Percentiles rank a stretch among this genome's conserved stretches.
Conservation (phyloP, 2,888 invertebrate species). For the Bursaphelenchus okinawaensis region DNA sequence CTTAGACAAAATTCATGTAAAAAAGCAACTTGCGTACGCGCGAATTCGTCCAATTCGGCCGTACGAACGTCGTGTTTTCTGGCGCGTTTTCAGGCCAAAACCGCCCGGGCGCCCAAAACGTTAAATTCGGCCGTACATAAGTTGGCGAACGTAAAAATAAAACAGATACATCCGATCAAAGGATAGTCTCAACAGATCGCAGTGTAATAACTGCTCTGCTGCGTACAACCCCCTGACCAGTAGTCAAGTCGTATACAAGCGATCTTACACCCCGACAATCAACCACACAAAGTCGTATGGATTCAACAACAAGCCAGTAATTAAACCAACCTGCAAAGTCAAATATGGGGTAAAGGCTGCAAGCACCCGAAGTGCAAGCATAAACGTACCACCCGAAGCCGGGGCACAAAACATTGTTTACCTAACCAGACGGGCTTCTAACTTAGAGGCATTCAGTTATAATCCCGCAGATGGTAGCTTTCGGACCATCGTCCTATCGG, state of each 20-base stretch:
- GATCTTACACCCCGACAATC: slow-evolving; percentile 66
- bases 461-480: slow-evolving; percentile 68
- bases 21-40: too few relatives aligned
- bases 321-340: slow-evolving; percentile 5
- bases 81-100: too few relatives aligned
- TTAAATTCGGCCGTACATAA: background rate
- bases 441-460: slow-evolving; percentile 64
- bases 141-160: background rate
- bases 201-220: slow-evolving; percentile 63
- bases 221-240: slow-evolving; percentile 66
- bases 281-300: slow-evolving; percentile 17
- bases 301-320: slow-evolving; percentile 1
- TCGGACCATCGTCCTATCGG: slow-evolving; percentile 68
- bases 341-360: slow-evolving; percentile 8
- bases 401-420: slow-evolving; percentile 10
- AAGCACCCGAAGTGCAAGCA: background rate
- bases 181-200: slow-evolving; percentile 67
- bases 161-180: slow-evolving; percentile 47
- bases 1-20: too few relatives aligned
- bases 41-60: background rate
- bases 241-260: slow-evolving; percentile 66
- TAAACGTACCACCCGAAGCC: slow-evolving; percentile 10
- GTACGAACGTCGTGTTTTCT: background rate
- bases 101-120: background rate
- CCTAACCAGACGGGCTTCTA: slow-evolving; percentile 65